These are phyloP conservation scores for Drosophila mayaguana DNA, from an alignment of 2,888 invertebrate species.

Conservation along the genomic window DNA sequence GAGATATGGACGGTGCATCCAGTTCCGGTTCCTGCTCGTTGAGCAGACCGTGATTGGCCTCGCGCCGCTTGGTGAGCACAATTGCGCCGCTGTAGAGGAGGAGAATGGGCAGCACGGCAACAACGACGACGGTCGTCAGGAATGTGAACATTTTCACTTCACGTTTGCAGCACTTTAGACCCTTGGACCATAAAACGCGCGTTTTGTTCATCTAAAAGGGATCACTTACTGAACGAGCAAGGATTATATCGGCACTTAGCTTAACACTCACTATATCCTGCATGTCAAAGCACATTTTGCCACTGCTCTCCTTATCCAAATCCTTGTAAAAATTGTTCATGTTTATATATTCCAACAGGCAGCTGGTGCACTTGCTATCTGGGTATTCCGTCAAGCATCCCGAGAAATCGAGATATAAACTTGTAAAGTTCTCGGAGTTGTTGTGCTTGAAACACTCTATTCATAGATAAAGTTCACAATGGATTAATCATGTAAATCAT, in stretches of 20 bases:
- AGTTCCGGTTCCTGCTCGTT: constrained; percentile 60
- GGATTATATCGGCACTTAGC: too few species aligned
- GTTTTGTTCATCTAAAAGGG: constrained; percentile 81
- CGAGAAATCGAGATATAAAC: constrained; percentile 5
- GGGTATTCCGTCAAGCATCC: constrained; percentile 20
- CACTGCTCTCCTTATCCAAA: constrained; percentile 68
- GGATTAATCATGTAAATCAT: not conserved
- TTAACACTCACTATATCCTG: constrained; percentile 65
- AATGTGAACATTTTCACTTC: constrained; percentile 66
- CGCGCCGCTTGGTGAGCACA: constrained; percentile 72
- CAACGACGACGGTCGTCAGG: constrained; percentile 54
- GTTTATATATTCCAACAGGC: constrained; percentile 44
- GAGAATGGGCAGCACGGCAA: constrained; percentile 68
- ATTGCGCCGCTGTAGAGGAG: constrained; percentile 75
- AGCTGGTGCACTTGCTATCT: constrained; percentile 40
- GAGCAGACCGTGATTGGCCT: constrained; percentile 71
- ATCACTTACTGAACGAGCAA: not conserved
- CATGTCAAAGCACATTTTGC: constrained; percentile 78
- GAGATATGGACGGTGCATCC: constrained; percentile 42
- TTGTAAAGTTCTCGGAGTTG: constrained; percentile 38
- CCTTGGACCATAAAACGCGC: constrained; percentile 78
- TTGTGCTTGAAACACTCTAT: constrained; percentile 70
- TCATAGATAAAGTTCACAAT: not conserved
- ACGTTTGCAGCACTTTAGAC: constrained; percentile 78
- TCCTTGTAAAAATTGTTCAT: constrained; percentile 71